phyloP scores from a whole-genome alignment of 2,888 invertebrate genomes.

The Molanna angustata region DNA sequence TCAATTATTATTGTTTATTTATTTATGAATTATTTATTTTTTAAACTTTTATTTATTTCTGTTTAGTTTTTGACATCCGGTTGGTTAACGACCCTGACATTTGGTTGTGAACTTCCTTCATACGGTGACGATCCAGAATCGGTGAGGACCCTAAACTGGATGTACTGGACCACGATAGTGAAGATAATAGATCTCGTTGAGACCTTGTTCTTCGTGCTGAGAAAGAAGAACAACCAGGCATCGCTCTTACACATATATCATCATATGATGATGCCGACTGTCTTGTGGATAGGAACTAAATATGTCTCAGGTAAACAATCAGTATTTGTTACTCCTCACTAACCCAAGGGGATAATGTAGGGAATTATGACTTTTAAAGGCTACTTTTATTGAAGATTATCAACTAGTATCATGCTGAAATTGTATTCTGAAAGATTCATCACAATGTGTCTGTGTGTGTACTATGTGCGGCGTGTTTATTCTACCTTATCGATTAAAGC shows the following conservation, averaged over 20 bases:
- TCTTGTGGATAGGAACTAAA: constrained; percentile 62
- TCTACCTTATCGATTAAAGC: too few relatives aligned
- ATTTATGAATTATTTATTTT: too few relatives aligned
- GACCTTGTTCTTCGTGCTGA: constrained; percentile 68
- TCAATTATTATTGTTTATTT: too few relatives aligned
- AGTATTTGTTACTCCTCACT: too few relatives aligned
- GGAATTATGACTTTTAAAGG: too few relatives aligned
- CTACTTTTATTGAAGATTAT: too few relatives aligned
- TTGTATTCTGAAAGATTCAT: too few relatives aligned
- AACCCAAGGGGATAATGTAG: too few relatives aligned
- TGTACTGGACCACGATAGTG: constrained; percentile 63
- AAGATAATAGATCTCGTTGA: constrained; percentile 67
- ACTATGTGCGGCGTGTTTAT: too few relatives aligned
- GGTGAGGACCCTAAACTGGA: constrained; percentile 54
- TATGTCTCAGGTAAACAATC: constrained; percentile 69
- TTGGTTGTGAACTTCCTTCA: constrained; percentile 69
- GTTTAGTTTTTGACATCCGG: constrained; percentile 61
- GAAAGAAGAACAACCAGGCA: constrained; percentile 69
- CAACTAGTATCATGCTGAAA: too few relatives aligned
- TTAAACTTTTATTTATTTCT: constrained; percentile 2
- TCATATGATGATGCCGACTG: constrained; percentile 59
- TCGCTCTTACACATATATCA: constrained; percentile 73
- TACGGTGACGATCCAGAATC: constrained; percentile 64
- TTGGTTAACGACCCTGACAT: constrained; percentile 59
- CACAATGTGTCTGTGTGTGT: too few relatives aligned